A percentile compares a stretch with the other conserved stretches of the same genome.
Evolutionary conservation across 2,113 vertebrate genomes (phyloP).

Genomic region (rabbit (Oryctolagus cuniculus)): mOryCun1.1 NC_091436.1:33616501-33617000

Average conservation of each 20-base stretch:
- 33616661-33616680: conserved; percentile 46
- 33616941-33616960: too few species aligned
- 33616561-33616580: conserved; percentile 45
- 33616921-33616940: too few species aligned
- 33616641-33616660: conserved; percentile 16
- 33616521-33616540: neutral
- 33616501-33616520: neutral
- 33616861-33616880: too few species aligned
- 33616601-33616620: neutral
- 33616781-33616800: too few species aligned
- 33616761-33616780: neutral
- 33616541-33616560: neutral
- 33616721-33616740: neutral
- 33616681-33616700: neutral
- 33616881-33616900: too few species aligned
- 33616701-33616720: conserved; percentile 22
- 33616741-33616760: neutral
- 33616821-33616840: too few species aligned
- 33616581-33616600: neutral
- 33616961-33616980: too few species aligned
- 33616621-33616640: neutral
- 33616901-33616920: too few species aligned
- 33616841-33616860: too few species aligned
- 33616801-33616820: too few species aligned
- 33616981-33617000: too few species aligned